These are phyloP conservation scores for Lagopus muta DNA, from an alignment of 2,113 vertebrate genomes.

Conservation along the genomic window DNA sequence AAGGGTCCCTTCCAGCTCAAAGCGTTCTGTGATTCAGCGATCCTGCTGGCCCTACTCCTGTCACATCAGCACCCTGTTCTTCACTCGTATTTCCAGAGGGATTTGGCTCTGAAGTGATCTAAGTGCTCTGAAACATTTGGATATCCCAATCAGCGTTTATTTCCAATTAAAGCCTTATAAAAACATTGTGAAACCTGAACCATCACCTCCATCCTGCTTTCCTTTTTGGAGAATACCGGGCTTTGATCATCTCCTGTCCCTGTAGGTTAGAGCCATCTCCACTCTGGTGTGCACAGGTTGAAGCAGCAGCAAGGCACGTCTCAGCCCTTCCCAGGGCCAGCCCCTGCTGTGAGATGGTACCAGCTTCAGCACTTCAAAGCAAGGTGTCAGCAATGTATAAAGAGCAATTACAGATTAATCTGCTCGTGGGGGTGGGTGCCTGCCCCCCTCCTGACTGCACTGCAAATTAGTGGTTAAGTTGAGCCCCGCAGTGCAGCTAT, in stretches of 20 bases:
- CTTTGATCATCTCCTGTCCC: neutral
- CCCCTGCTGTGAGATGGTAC: neutral
- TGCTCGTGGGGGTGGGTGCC: neutral
- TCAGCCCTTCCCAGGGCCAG: neutral
- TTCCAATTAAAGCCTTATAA: neutral
- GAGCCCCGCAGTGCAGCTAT: constrained; percentile 22
- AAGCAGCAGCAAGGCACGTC: neutral
- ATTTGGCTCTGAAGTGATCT: neutral
- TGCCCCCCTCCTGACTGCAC: neutral
- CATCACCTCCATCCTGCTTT: neutral
- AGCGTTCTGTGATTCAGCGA: too few relatives aligned
- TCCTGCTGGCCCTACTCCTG: neutral
- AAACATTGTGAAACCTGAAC: neutral
- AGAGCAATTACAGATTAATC: constrained; percentile 37
- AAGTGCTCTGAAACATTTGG: neutral
- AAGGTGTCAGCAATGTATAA: constrained; percentile 28
- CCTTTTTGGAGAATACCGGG: neutral
- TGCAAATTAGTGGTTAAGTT: constrained; percentile 8
- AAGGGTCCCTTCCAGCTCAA: too few relatives aligned
- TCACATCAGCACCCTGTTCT: fast-evolving
- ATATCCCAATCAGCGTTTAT: neutral
- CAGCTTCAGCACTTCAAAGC: constrained; percentile 7
- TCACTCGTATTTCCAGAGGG: neutral
- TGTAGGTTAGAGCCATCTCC: neutral
- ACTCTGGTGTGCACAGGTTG: neutral